Conservation (phyloP, 1,140 invertebrate genomes). For the Aporrectodea caliginosa region DNA sequence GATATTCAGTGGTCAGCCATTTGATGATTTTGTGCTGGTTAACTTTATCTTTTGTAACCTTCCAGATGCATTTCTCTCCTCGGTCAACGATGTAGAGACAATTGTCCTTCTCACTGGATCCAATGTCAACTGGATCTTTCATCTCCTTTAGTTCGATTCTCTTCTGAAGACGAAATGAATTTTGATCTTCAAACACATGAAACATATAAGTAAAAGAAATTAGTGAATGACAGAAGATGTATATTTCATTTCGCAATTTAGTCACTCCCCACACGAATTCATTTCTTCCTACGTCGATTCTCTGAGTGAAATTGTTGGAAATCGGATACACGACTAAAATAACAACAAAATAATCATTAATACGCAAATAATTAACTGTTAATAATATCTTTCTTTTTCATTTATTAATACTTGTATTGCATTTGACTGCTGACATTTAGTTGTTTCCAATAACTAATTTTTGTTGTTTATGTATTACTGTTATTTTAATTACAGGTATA, state of each 20-base stretch:
- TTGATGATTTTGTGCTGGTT: too few species aligned
- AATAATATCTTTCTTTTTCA: too few species aligned
- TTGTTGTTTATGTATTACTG: too few species aligned
- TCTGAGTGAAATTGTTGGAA: too few species aligned
- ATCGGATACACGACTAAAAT: too few species aligned
- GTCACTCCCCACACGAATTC: background rate
- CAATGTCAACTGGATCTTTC: background rate
- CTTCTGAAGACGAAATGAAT: background rate
- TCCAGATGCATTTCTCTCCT: background rate
- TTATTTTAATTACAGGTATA: too few species aligned
- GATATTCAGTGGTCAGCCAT: background rate
- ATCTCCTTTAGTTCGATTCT: background rate
- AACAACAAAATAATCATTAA: too few species aligned
- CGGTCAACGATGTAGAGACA: background rate
- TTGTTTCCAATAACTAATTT: too few species aligned
- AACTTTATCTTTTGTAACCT: background rate
- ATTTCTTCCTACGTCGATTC: too few species aligned
- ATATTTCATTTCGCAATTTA: background rate
- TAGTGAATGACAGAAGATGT: background rate
- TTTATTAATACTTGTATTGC: too few species aligned
- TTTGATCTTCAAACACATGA: background rate
- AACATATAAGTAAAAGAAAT: background rate
- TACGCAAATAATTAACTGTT: too few species aligned
- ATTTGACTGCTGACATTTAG: too few species aligned
- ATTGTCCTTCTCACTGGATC: background rate